A percentile compares a stretch with the other conserved stretches of the same genome.
phyloP scores from a whole-genome alignment of 2,888 invertebrate species.

The Dolichomitus sp. region DNA sequence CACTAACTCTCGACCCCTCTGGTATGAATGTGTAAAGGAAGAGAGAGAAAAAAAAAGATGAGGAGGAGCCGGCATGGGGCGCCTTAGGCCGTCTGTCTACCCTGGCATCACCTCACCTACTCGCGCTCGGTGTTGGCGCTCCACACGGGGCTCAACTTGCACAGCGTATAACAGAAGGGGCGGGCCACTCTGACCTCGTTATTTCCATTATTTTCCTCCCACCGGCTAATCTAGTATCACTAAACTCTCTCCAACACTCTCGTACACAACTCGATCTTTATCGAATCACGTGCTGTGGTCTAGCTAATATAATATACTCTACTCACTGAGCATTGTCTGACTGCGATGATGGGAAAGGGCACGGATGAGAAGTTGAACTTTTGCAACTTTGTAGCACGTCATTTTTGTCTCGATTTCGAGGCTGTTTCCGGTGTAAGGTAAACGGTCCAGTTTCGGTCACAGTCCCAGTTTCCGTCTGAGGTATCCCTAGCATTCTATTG shows the following conservation, averaged over 20 bases:
- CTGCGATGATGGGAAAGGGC: constrained; percentile 27
- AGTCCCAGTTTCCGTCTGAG: too few species aligned
- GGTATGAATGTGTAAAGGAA: constrained; percentile 1
- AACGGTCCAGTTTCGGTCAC: too few species aligned
- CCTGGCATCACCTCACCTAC: constrained; percentile 60
- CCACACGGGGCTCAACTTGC: constrained; percentile 64
- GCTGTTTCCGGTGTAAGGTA: not conserved
- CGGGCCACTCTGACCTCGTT: constrained; percentile 76
- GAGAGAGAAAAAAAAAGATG: constrained; percentile 26
- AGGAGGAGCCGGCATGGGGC: constrained; percentile 29
- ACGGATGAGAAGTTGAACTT: constrained; percentile 12
- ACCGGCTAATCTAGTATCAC: constrained; percentile 71
- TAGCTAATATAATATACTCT: constrained; percentile 21
- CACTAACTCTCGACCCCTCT: constrained; percentile 28
- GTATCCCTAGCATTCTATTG: too few species aligned
- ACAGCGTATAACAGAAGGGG: constrained; percentile 65
- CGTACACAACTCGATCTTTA: constrained; percentile 47
- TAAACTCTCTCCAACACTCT: constrained; percentile 58
- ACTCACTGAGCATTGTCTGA: constrained; percentile 9
- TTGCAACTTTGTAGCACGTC: constrained; percentile 33
- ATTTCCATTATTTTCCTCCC: constrained; percentile 77
- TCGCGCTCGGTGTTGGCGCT: constrained; percentile 57
- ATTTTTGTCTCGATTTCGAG: not conserved
- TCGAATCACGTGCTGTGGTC: constrained; percentile 22
- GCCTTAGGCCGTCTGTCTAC: constrained; percentile 58